Base-by-base conservation (phyloP, 2,888 invertebrate species). In the Pandemis cinnamomeana region DNA sequence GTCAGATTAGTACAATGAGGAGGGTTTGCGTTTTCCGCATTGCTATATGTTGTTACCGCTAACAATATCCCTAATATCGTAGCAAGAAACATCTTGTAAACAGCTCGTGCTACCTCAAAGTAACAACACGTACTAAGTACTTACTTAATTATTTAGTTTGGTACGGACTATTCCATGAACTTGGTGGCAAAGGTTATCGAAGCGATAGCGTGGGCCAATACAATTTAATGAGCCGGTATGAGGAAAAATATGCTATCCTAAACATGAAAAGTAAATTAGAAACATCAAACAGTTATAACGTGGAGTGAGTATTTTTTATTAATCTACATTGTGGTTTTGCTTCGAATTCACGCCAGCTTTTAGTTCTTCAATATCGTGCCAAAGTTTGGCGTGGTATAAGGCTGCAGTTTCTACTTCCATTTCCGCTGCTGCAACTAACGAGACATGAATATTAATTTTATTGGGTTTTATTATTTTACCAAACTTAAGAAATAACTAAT, bases 1-100 rank as follows among this genome's bases (percentile, higher is more conserved):
- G 87, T 83, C 3, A 91, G 78, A 77, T 85, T 86, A 13, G 90
- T 91, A 71, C 90, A 91, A 77, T 91, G 90, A 5, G 90, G 90
- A 8, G 90, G 90, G 61, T 67, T 76, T 1, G 73, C 70, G 60
- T 78, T 82, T 61, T 79, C 82, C 36, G 77, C 75, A 67, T 81
- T 82, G 51, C 77, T 83, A 64, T 78, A 71, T 13, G 77, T 71
- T 61, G 78, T 68, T 15, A 70, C 71, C 46, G 78, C 42, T 11
- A 78, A 66, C 36, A 76, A 67, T 46, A 80, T 63, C n/a, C 58
- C 64, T 46, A 20, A 58, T 7, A 72, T 41, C n/a, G 27, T 13
- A 41, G 58, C 41, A 41, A 68, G 7, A n/a, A 72, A 64, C 72
- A 72, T 72, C 55, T 42, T 60, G 51, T 51, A n/a, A 51, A 51